Base-by-base conservation (phyloP, 2,797 vertebrate species). In the Crenichthys baileyi region DNA sequence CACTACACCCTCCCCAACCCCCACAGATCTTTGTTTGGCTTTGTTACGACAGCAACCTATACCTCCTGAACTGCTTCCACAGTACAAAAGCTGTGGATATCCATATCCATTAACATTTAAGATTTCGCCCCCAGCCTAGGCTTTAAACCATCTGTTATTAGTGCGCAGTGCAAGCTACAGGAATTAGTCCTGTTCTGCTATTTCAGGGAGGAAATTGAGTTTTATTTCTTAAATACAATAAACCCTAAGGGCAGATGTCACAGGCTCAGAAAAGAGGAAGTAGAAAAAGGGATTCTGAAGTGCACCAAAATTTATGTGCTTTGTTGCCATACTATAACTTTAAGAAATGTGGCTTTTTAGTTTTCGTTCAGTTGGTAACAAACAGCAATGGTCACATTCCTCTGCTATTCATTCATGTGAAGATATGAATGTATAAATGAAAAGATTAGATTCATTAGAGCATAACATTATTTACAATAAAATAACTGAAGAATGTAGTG, bases 21-120 rank as follows among this genome's bases (percentile, higher is more conserved):
- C 75, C 77, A 72, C 39, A 1, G 41, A 26, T 41, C 70, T 73
- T 76, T 65, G 29, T 75, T 70, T 55, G 63, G 87, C 91, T 92
- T 93, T 92, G 90, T 91, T 83, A n/a, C 13, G 1, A 39, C 11
- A 24, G 82, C 81, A 85, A 86, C 80, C 74, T 79, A 84, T 74
- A 83, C 84, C 83, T 72, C 53, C 75, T 36, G 55, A 81, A 84
- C 76, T 63, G 76, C 77, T 56, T 26, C 3, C 15, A 63, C 73
- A 4, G 18, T 3, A 92, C 86, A 93, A 91, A 73, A 67, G 70
- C 24, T 18, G 74, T 70, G 75, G 75, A 79, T 87, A 86, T 86
- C 76, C 20, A 72, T 81, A 72, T 76, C 85, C 18, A 53, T 70
- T 80, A 53, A 76, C 78, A 77, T 80, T 60, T 36, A 7, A 56